Percentiles rank a stretch among this genome's conserved stretches.
Evolutionary conservation across 92 coral and sea anemone species (phyloP).

Genomic region (Parazoanthus swiftii): DNA sequence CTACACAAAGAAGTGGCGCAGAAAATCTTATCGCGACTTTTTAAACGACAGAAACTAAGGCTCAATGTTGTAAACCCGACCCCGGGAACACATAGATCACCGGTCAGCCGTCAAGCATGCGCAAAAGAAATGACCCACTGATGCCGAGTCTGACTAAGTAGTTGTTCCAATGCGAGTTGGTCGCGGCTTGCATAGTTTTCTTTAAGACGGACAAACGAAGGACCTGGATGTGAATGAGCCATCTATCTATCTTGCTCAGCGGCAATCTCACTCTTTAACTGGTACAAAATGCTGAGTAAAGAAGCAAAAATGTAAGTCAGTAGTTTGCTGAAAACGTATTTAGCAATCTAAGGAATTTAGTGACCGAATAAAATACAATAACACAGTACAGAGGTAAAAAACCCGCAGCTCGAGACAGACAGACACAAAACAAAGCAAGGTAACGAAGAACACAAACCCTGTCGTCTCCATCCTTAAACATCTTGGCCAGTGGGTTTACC

Average conservation of each 20-base stretch:
- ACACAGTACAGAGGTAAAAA: too few relatives aligned
- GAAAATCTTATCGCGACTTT: background rate
- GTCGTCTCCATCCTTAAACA: conserved; percentile 67
- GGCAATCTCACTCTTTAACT: background rate
- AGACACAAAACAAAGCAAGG: background rate
- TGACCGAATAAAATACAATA: background rate
- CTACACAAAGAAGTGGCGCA: background rate
- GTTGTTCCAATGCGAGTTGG: background rate
- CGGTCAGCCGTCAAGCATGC: background rate
- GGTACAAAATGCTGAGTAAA: conserved; percentile 32
- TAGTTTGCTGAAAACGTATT: background rate
- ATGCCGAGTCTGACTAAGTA: too few relatives aligned
- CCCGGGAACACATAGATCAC: background rate
- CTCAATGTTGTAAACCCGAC: too few relatives aligned
- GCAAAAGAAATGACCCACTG: too few relatives aligned
- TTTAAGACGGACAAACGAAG: background rate
- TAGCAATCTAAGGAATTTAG: background rate
- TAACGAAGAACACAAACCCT: conserved; percentile 46
- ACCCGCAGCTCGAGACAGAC: background rate
- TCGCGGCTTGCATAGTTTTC: background rate
- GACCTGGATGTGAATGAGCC: background rate
- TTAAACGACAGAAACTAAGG: background rate
- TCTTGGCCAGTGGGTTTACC: conserved; percentile 67
- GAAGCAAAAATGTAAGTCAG: background rate
- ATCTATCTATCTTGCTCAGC: background rate